Evolutionary conservation across 2,888 invertebrate species (phyloP).

Genomic region (Netelia fuscicornis): DNA sequence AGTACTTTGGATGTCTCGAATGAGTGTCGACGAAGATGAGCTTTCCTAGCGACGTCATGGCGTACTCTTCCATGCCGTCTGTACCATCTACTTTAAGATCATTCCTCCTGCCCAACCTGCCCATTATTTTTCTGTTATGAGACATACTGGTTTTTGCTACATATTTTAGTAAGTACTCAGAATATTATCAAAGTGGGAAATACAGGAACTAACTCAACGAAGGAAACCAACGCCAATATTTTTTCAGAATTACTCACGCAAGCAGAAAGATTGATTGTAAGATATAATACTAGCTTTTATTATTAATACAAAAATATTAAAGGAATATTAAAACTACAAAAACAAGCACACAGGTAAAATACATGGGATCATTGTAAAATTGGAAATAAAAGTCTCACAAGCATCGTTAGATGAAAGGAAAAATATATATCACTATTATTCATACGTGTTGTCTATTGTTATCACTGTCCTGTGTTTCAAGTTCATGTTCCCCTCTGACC

Average conservation of each 20-base stretch:
- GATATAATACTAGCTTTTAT: no score
- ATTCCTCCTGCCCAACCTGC: constrained; percentile 72
- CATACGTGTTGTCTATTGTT: not conserved
- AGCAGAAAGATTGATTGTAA: not conserved
- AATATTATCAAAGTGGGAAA: not conserved
- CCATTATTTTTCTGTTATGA: not conserved
- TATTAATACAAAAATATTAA: no score
- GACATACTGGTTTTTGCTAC: no score
- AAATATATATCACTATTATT: not conserved
- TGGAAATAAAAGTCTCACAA: not conserved
- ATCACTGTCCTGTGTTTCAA: not conserved
- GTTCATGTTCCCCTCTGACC: not conserved
- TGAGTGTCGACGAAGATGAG: constrained; percentile 81
- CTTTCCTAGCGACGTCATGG: constrained; percentile 83
- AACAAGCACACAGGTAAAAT: no score
- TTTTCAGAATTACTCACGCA: not conserved
- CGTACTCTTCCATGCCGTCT: constrained; percentile 76
- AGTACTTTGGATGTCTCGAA: constrained; percentile 75
- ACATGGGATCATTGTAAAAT: no score
- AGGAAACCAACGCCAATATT: not conserved
- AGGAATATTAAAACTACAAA: no score
- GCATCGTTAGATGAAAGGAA: not conserved
- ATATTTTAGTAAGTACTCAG: no score
- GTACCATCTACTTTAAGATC: constrained; percentile 73
- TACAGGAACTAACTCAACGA: not conserved